phyloP scores from a whole-genome alignment of 2,113 vertebrate species.

The Alaudala cheleensis region DNA sequence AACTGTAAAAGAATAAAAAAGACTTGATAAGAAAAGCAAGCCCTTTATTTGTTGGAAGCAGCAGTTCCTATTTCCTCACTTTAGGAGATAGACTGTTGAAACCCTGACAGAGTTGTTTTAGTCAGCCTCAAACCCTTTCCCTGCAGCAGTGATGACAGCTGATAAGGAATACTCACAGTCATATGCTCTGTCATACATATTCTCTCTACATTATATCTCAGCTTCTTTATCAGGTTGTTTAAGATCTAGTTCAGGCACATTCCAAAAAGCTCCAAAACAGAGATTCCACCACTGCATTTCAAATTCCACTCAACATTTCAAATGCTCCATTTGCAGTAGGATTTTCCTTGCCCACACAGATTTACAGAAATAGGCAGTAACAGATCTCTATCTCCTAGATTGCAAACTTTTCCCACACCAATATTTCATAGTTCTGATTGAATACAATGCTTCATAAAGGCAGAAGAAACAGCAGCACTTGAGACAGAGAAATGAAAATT shows the following conservation, averaged over 20 bases:
- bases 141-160: background rate
- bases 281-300: background rate
- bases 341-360: background rate
- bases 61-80: background rate
- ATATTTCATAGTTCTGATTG: background rate
- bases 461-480: background rate
- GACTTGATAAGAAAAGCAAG: background rate
- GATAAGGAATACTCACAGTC: background rate
- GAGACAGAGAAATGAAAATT: background rate
- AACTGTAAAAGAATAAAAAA: background rate
- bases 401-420: background rate
- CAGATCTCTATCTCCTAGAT: background rate
- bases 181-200: too few relatives aligned
- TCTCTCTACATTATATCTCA: background rate
- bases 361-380: background rate
- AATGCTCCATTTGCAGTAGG: accelerated
- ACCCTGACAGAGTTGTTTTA: background rate
- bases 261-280: background rate
- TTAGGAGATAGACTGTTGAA: background rate
- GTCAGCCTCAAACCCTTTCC: background rate
- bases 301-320: background rate
- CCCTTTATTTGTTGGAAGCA: background rate
- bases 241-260: background rate
- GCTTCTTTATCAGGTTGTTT: background rate
- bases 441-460: background rate